Conservation (phyloP, 2,797 vertebrate species). For the Pipistrellus kuhlii region DNA sequence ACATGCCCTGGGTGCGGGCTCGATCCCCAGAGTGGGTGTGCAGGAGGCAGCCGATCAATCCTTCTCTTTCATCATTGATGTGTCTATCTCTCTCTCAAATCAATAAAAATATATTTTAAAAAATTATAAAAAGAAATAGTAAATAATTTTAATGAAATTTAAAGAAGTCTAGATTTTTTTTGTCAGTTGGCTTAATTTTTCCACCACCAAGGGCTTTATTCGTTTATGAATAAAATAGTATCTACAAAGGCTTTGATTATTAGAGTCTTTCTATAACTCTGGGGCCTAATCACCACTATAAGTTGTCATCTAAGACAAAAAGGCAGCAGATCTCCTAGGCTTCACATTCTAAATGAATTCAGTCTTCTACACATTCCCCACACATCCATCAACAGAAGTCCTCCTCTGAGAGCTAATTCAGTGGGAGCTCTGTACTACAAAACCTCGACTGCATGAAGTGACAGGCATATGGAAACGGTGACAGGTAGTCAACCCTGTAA, state of each 20-base stretch:
- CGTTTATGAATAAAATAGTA: conserved; percentile 2
- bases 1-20: too few relatives aligned
- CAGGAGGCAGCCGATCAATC: too few relatives aligned
- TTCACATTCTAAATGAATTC: conserved; percentile 41
- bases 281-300: background rate
- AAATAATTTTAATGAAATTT: conserved; percentile 18
- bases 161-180: background rate
- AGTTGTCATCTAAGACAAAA: conserved; percentile 6
- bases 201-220: background rate
- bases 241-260: background rate
- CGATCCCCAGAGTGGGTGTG: too few relatives aligned
- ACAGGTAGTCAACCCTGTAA: conserved; percentile 30
- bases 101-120: too few relatives aligned
- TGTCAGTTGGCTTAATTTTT: conserved; percentile 9
- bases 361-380: background rate
- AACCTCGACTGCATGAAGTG: conserved; percentile 42
- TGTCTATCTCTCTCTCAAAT: too few relatives aligned
- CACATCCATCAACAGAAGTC: conserved; percentile 5
- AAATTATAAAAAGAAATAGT: background rate
- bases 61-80: too few relatives aligned
- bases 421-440: background rate
- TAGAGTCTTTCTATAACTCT: background rate
- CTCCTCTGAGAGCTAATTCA: conserved; percentile 41
- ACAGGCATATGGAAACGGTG: conserved; percentile 35
- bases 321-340: background rate